These are phyloP conservation scores for Capromys pilorides DNA, from an alignment of 2,797 vertebrate species.

Conservation along the genomic window DNA sequence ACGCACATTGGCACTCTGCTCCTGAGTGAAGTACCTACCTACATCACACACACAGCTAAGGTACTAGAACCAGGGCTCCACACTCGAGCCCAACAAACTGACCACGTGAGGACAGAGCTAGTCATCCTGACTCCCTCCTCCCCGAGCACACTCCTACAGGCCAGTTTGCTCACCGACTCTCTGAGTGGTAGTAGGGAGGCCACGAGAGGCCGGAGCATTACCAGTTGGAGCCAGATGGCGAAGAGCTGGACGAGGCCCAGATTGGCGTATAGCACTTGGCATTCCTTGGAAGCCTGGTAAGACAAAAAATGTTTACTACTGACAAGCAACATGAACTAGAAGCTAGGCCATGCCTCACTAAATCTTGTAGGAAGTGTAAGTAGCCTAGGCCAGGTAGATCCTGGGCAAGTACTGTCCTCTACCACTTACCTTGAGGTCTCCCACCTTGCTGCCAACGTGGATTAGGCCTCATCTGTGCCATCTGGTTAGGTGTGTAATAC, in stretches of 20 bases:
- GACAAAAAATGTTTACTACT: neutral
- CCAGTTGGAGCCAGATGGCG: slow-evolving; percentile 92
- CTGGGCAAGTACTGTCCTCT: neutral
- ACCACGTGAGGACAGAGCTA: slow-evolving; percentile 49
- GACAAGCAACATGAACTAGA: neutral
- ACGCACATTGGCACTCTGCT: neutral
- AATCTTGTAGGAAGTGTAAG: neutral
- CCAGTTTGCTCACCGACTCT: slow-evolving; percentile 88
- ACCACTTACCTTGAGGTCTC: slow-evolving; percentile 93
- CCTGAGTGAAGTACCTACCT: slow-evolving; percentile 20
- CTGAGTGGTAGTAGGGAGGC: slow-evolving; percentile 89
- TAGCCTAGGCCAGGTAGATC: neutral
- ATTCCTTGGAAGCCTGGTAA: slow-evolving; percentile 94
- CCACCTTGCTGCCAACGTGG: slow-evolving; percentile 98
- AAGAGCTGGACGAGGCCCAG: slow-evolving; percentile 93
- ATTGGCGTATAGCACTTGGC: slow-evolving; percentile 94
- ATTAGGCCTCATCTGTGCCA: slow-evolving; percentile 97
- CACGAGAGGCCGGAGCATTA: slow-evolving; percentile 90
- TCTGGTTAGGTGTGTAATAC: slow-evolving; percentile 97
- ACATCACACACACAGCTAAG: slow-evolving; percentile 43
- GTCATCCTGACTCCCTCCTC: slow-evolving; percentile 65
- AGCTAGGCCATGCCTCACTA: accelerated
- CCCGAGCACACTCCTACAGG: slow-evolving; percentile 58
- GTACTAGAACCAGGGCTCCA: slow-evolving; percentile 41
- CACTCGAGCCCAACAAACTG: slow-evolving; percentile 42